These are phyloP conservation scores for Girardia tigrina DNA, from an alignment of 2,888 invertebrate genomes.

Conservation along the genomic window DNA sequence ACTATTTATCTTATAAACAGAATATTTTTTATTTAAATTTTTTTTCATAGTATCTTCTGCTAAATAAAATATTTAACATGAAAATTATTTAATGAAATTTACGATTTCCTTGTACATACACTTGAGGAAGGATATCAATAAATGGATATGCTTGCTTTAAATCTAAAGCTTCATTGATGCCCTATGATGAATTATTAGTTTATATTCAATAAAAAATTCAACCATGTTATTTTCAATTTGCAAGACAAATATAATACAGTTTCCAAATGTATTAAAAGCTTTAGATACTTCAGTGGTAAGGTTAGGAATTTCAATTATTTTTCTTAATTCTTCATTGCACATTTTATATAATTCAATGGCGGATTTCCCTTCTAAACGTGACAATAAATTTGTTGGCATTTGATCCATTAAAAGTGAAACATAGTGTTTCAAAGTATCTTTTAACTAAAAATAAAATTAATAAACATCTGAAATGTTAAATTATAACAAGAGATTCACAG, in stretches of 20 bases:
- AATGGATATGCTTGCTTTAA: not conserved
- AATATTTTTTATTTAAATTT: not conserved
- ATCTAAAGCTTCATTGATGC: not conserved
- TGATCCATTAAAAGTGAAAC: slow-evolving; percentile 2
- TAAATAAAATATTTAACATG: not conserved
- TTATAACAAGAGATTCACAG: slow-evolving; percentile 11
- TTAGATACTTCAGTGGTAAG: not conserved
- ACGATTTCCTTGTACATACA: not conserved
- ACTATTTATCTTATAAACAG: not conserved
- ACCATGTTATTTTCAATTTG: not conserved
- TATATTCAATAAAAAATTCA: not conserved
- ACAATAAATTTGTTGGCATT: not conserved
- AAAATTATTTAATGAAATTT: not conserved
- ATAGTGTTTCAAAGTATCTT: not conserved
- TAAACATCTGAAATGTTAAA: not conserved
- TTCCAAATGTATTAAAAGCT: not conserved
- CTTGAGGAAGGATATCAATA: not conserved
- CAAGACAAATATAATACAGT: not conserved
- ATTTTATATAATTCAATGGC: not conserved
- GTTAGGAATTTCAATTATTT: not conserved
- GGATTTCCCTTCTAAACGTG: not conserved
- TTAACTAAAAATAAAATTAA: not conserved
- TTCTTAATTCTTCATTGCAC: not conserved
- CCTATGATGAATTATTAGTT: not conserved
- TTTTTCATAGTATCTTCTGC: not conserved